A percentile compares a stretch with the other conserved stretches of the same genome.
phyloP scores from a whole-genome alignment of 2,797 vertebrate species.

The Amblyraja radiata region DNA sequence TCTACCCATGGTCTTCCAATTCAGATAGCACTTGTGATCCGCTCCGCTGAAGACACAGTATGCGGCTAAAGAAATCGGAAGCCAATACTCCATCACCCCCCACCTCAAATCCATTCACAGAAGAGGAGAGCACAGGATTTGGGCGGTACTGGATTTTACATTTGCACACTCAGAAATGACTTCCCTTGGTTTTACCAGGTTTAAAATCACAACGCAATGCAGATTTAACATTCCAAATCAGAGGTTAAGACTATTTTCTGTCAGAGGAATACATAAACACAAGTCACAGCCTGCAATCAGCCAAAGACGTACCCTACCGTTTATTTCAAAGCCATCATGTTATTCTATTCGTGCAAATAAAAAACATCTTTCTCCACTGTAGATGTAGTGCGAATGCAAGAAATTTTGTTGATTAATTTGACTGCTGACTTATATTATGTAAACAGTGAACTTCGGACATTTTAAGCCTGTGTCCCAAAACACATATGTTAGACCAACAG shows the following conservation, averaged over 20 bases:
- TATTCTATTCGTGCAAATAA: not conserved
- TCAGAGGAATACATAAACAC: not conserved
- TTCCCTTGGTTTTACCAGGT: not conserved
- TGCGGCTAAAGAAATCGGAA: not conserved
- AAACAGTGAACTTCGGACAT: not conserved
- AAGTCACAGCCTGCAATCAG: not conserved
- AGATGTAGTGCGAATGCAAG: not conserved
- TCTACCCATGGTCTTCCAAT: not conserved
- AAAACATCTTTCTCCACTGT: not conserved
- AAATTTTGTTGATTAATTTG: not conserved
- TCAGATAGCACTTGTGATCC: not conserved
- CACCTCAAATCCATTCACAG: too few relatives aligned
- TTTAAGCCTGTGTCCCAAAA: not conserved
- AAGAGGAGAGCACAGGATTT: not conserved
- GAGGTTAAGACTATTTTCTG: not conserved
- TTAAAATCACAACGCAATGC: not conserved
- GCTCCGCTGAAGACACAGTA: not conserved
- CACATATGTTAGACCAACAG: constrained; percentile 1
- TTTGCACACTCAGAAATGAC: not conserved
- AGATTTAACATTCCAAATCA: constrained; percentile 5
- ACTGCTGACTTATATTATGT: constrained; percentile 17
- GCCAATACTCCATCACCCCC: not conserved
- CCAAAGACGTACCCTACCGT: not conserved
- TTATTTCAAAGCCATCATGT: not conserved
- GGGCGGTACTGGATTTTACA: not conserved